Base-by-base conservation (phyloP, 53 echinoderm and acorn worm species). In the Holothuria leucospilota region DNA sequence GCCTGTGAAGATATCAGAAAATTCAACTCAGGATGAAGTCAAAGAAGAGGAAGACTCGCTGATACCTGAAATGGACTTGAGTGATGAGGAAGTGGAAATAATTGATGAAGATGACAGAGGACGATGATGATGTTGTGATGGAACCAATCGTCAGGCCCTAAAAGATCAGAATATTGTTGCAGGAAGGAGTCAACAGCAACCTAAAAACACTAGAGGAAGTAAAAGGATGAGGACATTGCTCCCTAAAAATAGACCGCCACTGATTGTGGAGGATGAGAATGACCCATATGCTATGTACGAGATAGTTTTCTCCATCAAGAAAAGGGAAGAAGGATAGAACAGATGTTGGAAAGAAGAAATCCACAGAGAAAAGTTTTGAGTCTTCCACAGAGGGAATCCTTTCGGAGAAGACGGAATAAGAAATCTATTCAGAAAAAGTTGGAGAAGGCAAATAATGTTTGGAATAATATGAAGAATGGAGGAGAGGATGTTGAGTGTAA, bases 221-320 rank as follows among this genome's bases (percentile, higher is more conserved):
- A 71, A 71, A 20, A 21, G 21, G 30, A 28, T 29, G 29, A 15
- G 27, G 27, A 27, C 53, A 6, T 21, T 46, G n/a, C 26, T 16
- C 29, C 29, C 38, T 18, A 24, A 59, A 2, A 39, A 62, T 56
- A 30, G 53, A 59, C 59, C 61, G 29, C 38, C 28, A 59, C 5
- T 60, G 1, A 20, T 34, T 60, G 16, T 60, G 14, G 59, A 80
- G 24, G 80, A 80, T 15, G 82, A 85, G 29, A 88, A 75, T 59
- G 92, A 90, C 69, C 86, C 95, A 7, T 88, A 91, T 77, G 89
- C 87, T 6, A 82, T 96, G n/a, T 93, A 86, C 53, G 92, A 94
- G 38, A 82, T 92, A 49, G 28, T 87, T 13, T n/a, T 81, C 92
- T 18, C 94, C 93, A 1, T 94, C 94, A 12, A 39, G 84, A 23